Base-by-base conservation (phyloP, 2,113 vertebrate genomes). In the Cervus canadensis region DNA sequence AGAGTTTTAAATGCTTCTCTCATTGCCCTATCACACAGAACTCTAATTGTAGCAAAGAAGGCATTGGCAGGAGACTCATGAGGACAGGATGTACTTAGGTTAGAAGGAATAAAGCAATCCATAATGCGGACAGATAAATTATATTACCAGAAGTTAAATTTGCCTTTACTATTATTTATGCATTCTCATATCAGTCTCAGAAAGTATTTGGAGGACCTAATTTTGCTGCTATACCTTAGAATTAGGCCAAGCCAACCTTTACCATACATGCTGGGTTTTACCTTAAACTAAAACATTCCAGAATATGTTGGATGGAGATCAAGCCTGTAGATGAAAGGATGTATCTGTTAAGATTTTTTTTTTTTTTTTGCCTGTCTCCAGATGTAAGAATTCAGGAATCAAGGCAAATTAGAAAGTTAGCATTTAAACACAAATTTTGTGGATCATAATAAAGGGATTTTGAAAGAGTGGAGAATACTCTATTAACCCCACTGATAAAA, bases 1-100 rank as follows among this genome's bases (percentile, higher is more conserved):
- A 79, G 6, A 64, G 21, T 60, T 97, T 93, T 36, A 97, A 96
- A 97, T 56, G 67, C 28, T 64, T 78, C 19, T 56, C 43, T 79
- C 23, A 13, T 87, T 89, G 36, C 16, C 82, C 17, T 43, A 28
- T 57, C 45, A 52, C 67, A 48, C 8, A 43, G 48, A 91, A 93
- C 15, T 4, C 74, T 94, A 67, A 94, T 3, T 83, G 33, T 54
- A 91, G 50, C 33, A 62, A 4, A 95, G 54, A 54, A 89, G 48
- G 23, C 79, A 71, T 10, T 57, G n/a, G 48, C 59, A 89, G 45
- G 3, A 81, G 5, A 74, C 14, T 82, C 62, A 45, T 36, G 17
- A 60, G 33, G 14, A 85, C 6, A 52, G 26, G 21, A 76, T 85
- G 64, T 93, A 74, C 17, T 88, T 40, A 87, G 33, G 9, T 83